These are phyloP conservation scores for Tribolium madens DNA, from an alignment of 1,140 invertebrate species.

Conservation along the genomic window DNA sequence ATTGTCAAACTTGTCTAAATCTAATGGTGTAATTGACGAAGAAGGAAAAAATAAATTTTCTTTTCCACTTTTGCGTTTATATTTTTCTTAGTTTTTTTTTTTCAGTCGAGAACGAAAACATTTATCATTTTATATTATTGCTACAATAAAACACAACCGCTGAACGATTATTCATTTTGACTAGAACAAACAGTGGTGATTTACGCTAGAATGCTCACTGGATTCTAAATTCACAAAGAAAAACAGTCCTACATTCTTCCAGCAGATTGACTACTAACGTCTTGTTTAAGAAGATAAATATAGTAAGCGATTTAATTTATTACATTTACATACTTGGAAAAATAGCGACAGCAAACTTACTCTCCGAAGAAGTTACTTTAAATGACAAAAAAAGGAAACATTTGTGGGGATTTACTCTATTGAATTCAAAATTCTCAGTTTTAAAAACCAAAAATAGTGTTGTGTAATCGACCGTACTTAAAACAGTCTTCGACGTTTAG, in stretches of 20 bases:
- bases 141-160: slow-evolving; percentile 55
- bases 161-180: slow-evolving; percentile 60
- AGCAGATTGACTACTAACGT: slow-evolving; percentile 33
- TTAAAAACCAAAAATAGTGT: too few species aligned
- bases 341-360: background rate
- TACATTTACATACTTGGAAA: slow-evolving; percentile 26
- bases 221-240: slow-evolving; percentile 53
- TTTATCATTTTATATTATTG: slow-evolving; percentile 60
- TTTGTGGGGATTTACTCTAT: too few species aligned
- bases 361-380: too few species aligned
- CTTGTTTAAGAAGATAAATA: slow-evolving; percentile 26
- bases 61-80: background rate
- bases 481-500: too few species aligned
- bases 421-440: too few species aligned
- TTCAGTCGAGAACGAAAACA: slow-evolving; percentile 43
- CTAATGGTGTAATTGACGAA: too few species aligned
- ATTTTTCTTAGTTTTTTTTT: slow-evolving; percentile 36
- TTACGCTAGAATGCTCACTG: slow-evolving; percentile 57
- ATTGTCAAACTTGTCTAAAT: slow-evolving; percentile 1
- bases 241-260: slow-evolving; percentile 38
- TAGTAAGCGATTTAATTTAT: slow-evolving; percentile 20
- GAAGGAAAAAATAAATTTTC: too few species aligned
- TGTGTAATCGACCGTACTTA: too few species aligned
- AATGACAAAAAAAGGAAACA: background rate
- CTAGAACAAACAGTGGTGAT: slow-evolving; percentile 61